phyloP scores from a whole-genome alignment of 1,140 invertebrate species.

The Paralvinella palmiformis region DNA sequence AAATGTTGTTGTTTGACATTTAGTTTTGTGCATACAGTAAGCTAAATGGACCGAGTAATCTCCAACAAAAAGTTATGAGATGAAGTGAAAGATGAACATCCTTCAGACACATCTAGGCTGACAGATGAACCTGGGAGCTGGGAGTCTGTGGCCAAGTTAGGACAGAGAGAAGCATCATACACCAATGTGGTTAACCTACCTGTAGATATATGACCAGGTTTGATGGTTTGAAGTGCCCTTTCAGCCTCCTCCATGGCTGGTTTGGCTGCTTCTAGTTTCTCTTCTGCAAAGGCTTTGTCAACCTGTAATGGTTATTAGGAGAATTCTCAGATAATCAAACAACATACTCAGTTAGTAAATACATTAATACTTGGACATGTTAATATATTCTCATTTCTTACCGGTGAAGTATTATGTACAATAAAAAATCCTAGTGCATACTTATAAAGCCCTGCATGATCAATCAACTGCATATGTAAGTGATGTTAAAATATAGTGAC shows the following conservation, averaged over 20 bases:
- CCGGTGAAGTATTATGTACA: not conserved
- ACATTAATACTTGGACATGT: not conserved
- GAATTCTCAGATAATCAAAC: not conserved
- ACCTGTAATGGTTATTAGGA: too few species aligned
- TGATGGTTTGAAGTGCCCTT: conserved; percentile 83
- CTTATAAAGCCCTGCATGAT: too few species aligned
- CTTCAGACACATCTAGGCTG: not conserved
- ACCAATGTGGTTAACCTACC: conserved; percentile 22
- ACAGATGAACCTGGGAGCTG: not conserved
- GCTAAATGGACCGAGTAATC: too few species aligned
- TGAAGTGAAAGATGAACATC: not conserved
- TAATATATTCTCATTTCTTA: too few species aligned
- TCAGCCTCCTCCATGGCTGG: conserved; percentile 91
- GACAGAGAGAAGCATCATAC: not conserved
- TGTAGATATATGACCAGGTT: conserved; percentile 81
- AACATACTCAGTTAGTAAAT: not conserved
- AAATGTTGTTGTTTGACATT: too few species aligned
- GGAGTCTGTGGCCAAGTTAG: too few species aligned
- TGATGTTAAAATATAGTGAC: too few species aligned
- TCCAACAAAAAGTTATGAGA: too few species aligned
- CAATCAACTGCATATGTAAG: too few species aligned
- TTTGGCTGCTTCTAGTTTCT: conserved; percentile 84
- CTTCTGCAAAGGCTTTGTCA: conserved; percentile 85
- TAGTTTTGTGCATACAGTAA: too few species aligned
- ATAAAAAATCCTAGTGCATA: too few species aligned